phyloP scores from a whole-genome alignment of 2,797 vertebrate genomes.

The Macroramphosus scolopax region DNA sequence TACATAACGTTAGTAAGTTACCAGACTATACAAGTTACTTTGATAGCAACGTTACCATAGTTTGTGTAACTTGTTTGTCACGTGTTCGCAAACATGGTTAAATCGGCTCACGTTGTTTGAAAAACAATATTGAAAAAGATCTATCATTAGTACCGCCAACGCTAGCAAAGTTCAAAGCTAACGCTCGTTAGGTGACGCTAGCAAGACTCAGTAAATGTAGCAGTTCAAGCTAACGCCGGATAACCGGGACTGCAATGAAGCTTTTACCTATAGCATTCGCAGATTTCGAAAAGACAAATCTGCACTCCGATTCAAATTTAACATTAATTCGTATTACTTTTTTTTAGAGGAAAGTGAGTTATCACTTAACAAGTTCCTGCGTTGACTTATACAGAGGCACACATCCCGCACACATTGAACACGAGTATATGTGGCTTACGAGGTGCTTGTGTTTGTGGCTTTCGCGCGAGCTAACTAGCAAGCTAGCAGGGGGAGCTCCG shows the following conservation, averaged over 20 bases:
- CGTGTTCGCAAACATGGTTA: not conserved
- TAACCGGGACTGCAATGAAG: constrained; percentile 24
- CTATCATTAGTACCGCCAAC: constrained; percentile 14
- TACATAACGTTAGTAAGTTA: too few relatives aligned
- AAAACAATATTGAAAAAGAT: not conserved
- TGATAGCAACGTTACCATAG: too few relatives aligned
- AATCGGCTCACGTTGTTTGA: constrained; percentile 1
- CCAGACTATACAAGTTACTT: too few relatives aligned
- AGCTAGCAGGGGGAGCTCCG: constrained; percentile 53
- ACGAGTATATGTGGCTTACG: constrained; percentile 6
- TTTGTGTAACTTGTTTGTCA: too few relatives aligned
- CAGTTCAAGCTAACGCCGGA: constrained; percentile 34
- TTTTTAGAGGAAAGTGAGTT: not conserved
- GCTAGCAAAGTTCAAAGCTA: constrained; percentile 41
- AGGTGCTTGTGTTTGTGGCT: constrained; percentile 42
- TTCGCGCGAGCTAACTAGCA: constrained; percentile 56
- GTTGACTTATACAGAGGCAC: constrained; percentile 17
- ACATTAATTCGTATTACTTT: constrained; percentile 1
- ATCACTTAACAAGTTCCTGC: not conserved
- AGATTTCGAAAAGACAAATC: constrained; percentile 40
- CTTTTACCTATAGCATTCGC: constrained; percentile 42
- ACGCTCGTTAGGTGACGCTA: constrained; percentile 32
- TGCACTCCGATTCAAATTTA: constrained; percentile 15
- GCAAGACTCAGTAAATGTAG: constrained; percentile 30
- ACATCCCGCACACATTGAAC: constrained; percentile 25